Evolutionary conservation across 2,113 vertebrate species (phyloP), one percentile per base, ranked within the genome.

Genomic region (Hirundichthys speculiger): DNA sequence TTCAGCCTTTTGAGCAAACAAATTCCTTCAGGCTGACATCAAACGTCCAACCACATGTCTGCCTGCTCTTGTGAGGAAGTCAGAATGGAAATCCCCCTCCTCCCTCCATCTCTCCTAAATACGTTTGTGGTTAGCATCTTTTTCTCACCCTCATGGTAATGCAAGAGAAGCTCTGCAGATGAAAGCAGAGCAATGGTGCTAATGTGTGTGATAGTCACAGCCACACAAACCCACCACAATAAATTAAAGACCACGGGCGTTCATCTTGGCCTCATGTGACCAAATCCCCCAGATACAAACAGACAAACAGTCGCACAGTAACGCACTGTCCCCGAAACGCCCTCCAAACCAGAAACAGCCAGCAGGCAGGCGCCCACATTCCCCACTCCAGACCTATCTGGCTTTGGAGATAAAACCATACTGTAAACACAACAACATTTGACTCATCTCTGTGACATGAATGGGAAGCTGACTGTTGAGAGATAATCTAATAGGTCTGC

Each of bases 191-290:
- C 80, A 74, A 82, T 87, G 78, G 74, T 49, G 87, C 71, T 91
- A 82, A 88, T 85, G 77, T 83, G 89, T 51, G 79, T 41, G 62
- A 87, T 77, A 83, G 78, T 88, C 69, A 41, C 83, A 83, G 85
- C 74, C 77, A 64, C 73, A 86, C 70, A 84, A 79, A 86, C 77
- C 79, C 73, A 50, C 77, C 63, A 69, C 77, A 80, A 80, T 86
- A 88, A 89, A 90, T 88, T 77, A 86, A 83, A 79, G 71, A 84
- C 86, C 77, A 68, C 86, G 79, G 75, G 77, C 49, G 76, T 65
- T 68, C 65, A 62, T 82, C 75, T 69, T 73, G 77, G 76, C 79
- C 49, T 77, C 70, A 75, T 85, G 75, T 86, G 81, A 84, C 83
- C 65, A 70, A 64, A 69, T 72, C 72, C 70, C 63, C 75, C 56